A percentile compares a stretch with the other conserved stretches of the same genome.
Evolutionary conservation across 2,797 vertebrate genomes (phyloP).

Genomic region (Meriones psammophilus): DNA sequence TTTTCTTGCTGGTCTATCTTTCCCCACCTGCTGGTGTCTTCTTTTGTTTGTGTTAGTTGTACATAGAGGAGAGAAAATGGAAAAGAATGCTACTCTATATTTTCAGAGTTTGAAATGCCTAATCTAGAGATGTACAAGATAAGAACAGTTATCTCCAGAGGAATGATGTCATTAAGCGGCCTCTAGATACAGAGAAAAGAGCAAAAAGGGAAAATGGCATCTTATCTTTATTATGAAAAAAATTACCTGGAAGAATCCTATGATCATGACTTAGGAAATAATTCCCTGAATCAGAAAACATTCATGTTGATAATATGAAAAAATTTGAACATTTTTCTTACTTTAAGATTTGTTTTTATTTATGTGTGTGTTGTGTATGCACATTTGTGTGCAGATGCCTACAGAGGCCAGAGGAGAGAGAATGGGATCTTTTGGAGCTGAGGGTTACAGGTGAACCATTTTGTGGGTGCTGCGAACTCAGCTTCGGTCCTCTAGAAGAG

Average conservation of each 20-base stretch:
- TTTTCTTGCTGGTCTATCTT: neutral
- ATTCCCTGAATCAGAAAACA: slow-evolving; percentile 9
- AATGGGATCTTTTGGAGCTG: neutral
- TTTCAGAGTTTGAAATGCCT: slow-evolving; percentile 12
- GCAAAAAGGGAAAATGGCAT: slow-evolving; percentile 45
- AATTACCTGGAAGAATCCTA: slow-evolving; percentile 5
- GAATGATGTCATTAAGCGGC: slow-evolving; percentile 8
- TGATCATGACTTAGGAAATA: slow-evolving; percentile 21
- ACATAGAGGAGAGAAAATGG: neutral
- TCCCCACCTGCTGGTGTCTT: neutral
- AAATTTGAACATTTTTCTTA: neutral
- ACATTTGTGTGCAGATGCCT: neutral
- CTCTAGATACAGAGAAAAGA: slow-evolving; percentile 21
- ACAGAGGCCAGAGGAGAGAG: neutral
- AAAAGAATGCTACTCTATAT: neutral
- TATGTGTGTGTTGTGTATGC: neutral
- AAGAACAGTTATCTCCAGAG: neutral
- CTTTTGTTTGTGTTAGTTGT: slow-evolving; percentile 45
- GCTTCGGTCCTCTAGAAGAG: neutral
- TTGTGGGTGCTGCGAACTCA: neutral
- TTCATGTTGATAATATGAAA: slow-evolving; percentile 6
- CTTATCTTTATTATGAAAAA: slow-evolving; percentile 41
- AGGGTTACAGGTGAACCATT: neutral
- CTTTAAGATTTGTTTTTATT: neutral
- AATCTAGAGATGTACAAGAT: slow-evolving; percentile 49